phyloP scores from a whole-genome alignment of 2,888 invertebrate genomes.

The Microdon myrmicae region DNA sequence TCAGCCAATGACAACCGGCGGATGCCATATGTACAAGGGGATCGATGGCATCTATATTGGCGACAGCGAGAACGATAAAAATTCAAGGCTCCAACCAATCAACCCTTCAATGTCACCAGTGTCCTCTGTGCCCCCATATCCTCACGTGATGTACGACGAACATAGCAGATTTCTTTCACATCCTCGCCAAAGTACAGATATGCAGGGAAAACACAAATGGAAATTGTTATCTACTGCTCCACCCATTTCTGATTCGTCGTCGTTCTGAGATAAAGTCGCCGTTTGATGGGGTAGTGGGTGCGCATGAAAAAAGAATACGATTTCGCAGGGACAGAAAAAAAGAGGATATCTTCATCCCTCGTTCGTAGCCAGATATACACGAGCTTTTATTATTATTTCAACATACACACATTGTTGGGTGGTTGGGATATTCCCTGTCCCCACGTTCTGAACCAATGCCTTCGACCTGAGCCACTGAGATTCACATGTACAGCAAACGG shows the following conservation, averaged over 20 bases:
- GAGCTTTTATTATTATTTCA: slow-evolving; percentile 38
- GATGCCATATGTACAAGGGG: slow-evolving; percentile 19
- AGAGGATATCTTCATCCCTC: slow-evolving; percentile 33
- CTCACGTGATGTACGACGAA: too few relatives aligned
- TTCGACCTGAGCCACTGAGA: slow-evolving; percentile 1
- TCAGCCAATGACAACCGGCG: slow-evolving; percentile 19
- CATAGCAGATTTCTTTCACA: too few relatives aligned
- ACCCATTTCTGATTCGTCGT: slow-evolving; percentile 49
- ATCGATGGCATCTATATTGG: slow-evolving; percentile 13
- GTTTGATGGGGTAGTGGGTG: background rate
- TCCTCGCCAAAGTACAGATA: too few relatives aligned
- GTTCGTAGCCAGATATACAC: slow-evolving; percentile 17
- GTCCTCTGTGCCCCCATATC: slow-evolving; percentile 23
- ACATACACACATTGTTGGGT: slow-evolving; percentile 18
- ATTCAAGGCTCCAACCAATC: slow-evolving; percentile 28
- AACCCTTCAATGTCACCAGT: slow-evolving; percentile 36
- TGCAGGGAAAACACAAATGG: slow-evolving; percentile 33
- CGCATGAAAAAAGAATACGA: slow-evolving; percentile 19
- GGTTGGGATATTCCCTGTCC: background rate
- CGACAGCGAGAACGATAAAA: slow-evolving; percentile 10
- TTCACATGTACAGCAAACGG: slow-evolving; percentile 43
- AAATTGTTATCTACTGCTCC: slow-evolving; percentile 46
- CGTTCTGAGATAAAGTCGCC: slow-evolving; percentile 25
- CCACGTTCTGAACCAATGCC: background rate
- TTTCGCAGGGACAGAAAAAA: slow-evolving; percentile 16